Conservation (phyloP, 2,888 invertebrate species). For the Tupiocoris notatus region DNA sequence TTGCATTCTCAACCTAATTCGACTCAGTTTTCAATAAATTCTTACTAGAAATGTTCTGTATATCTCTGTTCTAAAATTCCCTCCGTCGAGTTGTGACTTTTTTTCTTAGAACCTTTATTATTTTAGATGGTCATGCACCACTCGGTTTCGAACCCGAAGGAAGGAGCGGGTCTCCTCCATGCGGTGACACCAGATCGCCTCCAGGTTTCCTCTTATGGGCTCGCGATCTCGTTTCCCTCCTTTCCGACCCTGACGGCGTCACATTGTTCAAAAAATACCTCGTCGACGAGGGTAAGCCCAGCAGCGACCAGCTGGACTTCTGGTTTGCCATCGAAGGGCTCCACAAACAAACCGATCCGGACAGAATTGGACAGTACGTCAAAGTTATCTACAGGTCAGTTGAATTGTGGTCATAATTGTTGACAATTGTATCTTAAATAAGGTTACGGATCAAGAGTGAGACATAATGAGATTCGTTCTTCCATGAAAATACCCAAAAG, state of each 20-base stretch:
- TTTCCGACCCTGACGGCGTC: constrained; percentile 87
- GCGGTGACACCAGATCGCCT: constrained; percentile 54
- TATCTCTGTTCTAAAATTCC: no score
- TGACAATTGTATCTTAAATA: no score
- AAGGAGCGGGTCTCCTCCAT: constrained; percentile 55
- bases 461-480: no score
- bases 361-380: constrained; percentile 70
- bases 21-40: no score
- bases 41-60: no score
- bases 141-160: constrained; percentile 62
- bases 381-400: constrained; percentile 83
- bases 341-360: constrained; percentile 72
- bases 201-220: constrained; percentile 88
- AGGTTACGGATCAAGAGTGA: no score
- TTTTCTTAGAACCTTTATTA: no score
- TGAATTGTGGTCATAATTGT: no score
- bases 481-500: no score
- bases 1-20: no score
- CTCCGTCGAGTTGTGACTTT: no score
- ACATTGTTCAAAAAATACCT: constrained; percentile 81
- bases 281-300: constrained; percentile 70
- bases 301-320: constrained; percentile 81
- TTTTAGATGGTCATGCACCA: constrained; percentile 54
- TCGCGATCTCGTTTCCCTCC: constrained; percentile 74
- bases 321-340: constrained; percentile 92